These are phyloP conservation scores for Aquatica leii DNA, from an alignment of 2,888 invertebrate species.

Conservation along the genomic window DNA sequence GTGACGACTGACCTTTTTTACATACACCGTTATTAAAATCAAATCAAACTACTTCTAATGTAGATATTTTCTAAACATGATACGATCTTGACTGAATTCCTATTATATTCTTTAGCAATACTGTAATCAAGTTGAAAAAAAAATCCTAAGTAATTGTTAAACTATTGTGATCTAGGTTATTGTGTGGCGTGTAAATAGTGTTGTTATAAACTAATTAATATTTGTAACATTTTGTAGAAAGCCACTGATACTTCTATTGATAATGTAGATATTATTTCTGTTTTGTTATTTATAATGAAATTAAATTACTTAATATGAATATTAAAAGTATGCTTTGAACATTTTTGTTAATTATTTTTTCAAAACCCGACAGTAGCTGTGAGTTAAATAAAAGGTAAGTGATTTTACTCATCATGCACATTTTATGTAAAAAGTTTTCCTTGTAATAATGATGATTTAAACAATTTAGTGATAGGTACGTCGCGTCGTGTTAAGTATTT, in stretches of 20 bases:
- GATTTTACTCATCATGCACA: too few relatives aligned
- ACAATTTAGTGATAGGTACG: too few relatives aligned
- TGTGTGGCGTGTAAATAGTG: conserved; percentile 30
- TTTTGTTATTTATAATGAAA: conserved; percentile 35
- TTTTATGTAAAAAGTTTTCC: too few relatives aligned
- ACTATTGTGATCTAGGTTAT: conserved; percentile 32
- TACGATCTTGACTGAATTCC: conserved; percentile 30
- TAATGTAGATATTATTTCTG: conserved; percentile 31
- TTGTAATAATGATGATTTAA: too few relatives aligned
- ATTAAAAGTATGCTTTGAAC: background rate
- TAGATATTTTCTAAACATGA: conserved; percentile 14
- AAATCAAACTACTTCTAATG: background rate
- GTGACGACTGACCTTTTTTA: conserved; percentile 15
- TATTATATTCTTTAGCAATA: conserved; percentile 32
- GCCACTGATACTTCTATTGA: conserved; percentile 24
- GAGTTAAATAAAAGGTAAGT: too few relatives aligned
- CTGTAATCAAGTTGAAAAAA: conserved; percentile 17
- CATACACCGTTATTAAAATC: background rate
- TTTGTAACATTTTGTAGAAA: conserved; percentile 34
- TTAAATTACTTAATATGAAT: conserved; percentile 23
- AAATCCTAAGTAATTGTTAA: conserved; percentile 31
- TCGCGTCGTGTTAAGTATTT: too few relatives aligned
- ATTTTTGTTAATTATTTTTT: background rate
- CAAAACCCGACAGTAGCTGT: too few relatives aligned
- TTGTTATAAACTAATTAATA: conserved; percentile 25